Conservation (phyloP, 2,888 invertebrate species). For the Allygus modestus region DNA sequence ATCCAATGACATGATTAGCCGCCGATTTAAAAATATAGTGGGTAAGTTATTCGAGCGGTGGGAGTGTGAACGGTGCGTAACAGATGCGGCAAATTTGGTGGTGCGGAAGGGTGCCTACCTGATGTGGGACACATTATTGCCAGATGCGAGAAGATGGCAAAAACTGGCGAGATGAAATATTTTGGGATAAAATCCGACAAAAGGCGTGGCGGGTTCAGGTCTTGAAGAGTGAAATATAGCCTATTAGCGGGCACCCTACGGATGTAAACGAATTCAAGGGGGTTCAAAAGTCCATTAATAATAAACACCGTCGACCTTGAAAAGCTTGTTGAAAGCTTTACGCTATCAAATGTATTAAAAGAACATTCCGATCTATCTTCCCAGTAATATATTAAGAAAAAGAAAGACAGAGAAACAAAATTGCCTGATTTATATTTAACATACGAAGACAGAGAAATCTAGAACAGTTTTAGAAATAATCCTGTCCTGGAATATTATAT, state of each 20-base stretch:
- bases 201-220: slow-evolving; percentile 22
- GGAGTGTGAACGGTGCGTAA: slow-evolving; percentile 43
- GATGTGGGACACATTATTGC: neutral
- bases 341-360: too few relatives aligned
- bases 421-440: too few relatives aligned
- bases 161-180: slow-evolving; percentile 54
- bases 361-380: too few relatives aligned
- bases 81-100: slow-evolving; percentile 48
- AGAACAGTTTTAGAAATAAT: too few relatives aligned
- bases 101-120: slow-evolving; percentile 41
- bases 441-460: too few relatives aligned
- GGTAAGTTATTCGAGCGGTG: neutral
- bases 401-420: too few relatives aligned
- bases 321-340: neutral
- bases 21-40: slow-evolving; percentile 32
- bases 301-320: neutral
- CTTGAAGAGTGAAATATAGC: slow-evolving; percentile 43
- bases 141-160: slow-evolving; percentile 37
- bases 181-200: slow-evolving; percentile 34
- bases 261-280: slow-evolving; percentile 2
- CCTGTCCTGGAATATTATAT: too few relatives aligned
- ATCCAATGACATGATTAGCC: slow-evolving; percentile 48
- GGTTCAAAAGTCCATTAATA: slow-evolving; percentile 24
- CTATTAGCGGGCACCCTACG: slow-evolving; percentile 43
- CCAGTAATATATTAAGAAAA: too few relatives aligned